These are phyloP conservation scores for Papilio polytes DNA, from an alignment of 1,140 invertebrate genomes.

Conservation along the genomic window DNA sequence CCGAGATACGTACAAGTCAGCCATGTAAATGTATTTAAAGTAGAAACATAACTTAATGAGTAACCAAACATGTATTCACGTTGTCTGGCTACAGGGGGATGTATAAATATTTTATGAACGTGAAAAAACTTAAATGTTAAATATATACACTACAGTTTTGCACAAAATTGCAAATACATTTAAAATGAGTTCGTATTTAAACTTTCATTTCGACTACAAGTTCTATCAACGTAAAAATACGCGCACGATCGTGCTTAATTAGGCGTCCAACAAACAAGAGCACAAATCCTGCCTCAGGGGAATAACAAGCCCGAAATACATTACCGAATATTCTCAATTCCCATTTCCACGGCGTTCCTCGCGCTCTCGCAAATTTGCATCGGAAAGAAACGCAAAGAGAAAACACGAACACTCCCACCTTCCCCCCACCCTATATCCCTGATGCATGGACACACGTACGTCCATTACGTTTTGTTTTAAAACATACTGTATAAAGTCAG, in stretches of 20 bases:
- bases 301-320: constrained; percentile 58
- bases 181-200: neutral
- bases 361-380: constrained; percentile 72
- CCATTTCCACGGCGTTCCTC: constrained; percentile 63
- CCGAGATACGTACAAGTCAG: neutral
- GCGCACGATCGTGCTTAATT: constrained; percentile 24
- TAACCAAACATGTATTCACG: neutral
- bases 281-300: neutral
- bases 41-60: neutral
- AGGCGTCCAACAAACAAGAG: constrained; percentile 20
- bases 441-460: constrained; percentile 32
- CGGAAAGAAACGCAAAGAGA: constrained; percentile 77
- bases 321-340: constrained; percentile 74
- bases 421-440: constrained; percentile 42
- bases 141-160: no score
- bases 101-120: neutral
- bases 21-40: neutral
- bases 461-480: constrained; percentile 30
- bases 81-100: neutral
- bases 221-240: constrained; percentile 17
- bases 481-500: constrained; percentile 29
- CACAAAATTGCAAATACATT: neutral
- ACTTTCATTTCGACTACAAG: neutral
- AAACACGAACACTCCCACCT: constrained; percentile 48
- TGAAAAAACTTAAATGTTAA: no score